Conservation (phyloP, 2,113 vertebrate species). For the Eurypyga helias region DNA sequence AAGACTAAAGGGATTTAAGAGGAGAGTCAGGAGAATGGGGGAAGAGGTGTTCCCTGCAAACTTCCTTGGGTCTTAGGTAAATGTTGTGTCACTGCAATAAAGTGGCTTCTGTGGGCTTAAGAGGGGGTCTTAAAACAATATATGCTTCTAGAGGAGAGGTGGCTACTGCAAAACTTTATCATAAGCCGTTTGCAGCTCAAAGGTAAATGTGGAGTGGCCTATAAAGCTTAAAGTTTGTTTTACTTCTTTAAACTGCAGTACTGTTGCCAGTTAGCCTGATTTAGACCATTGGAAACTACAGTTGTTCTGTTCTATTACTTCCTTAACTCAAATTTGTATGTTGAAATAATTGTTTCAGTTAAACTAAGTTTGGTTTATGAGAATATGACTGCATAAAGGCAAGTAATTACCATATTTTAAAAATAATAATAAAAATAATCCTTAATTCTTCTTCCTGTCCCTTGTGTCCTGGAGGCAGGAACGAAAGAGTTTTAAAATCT, state of each 20-base stretch:
- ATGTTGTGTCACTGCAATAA: not conserved
- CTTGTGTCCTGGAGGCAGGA: slow-evolving; percentile 38
- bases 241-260: not conserved
- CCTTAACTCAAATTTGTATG: not conserved
- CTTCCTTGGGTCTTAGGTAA: not conserved
- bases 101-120: not conserved
- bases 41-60: not conserved
- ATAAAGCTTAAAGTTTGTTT: not conserved
- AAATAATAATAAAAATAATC: not conserved
- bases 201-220: not conserved
- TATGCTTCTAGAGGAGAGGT: not conserved
- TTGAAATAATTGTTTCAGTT: not conserved
- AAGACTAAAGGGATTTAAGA: not conserved
- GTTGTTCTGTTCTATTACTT: not conserved
- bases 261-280: not conserved
- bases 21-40: not conserved
- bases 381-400: not conserved
- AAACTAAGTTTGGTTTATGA: not conserved
- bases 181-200: not conserved
- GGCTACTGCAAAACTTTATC: not conserved
- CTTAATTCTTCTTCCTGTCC: slow-evolving; percentile 38
- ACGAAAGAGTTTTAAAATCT: slow-evolving; percentile 41
- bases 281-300: not conserved
- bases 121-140: not conserved
- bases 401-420: not conserved